Evolutionary conservation across 2,888 invertebrate genomes (phyloP), one percentile per base, ranked within the genome.

Genomic region (Athalia cordata): DNA sequence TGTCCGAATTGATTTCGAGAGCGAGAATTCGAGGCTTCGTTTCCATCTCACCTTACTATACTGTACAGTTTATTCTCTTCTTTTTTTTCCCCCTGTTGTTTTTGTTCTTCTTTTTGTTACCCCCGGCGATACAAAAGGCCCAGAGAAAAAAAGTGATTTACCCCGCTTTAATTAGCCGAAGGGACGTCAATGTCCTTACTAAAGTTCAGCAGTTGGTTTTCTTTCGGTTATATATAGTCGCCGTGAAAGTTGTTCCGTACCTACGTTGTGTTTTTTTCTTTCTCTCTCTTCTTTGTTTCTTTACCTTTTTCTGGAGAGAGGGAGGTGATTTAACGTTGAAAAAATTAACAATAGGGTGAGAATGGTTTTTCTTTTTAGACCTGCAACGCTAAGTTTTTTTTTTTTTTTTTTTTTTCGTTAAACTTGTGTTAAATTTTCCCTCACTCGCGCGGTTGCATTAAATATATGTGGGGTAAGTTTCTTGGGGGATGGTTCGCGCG

Each of bases 1-100:
- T 77, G 77, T 49, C 61, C 75, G 75, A 75, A 75, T 75, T 62
- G 75, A 75, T 75, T 75, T 52, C 50, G n/a, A 62, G 61, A 64
- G 75, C 62, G 50, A 62, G 15, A 29, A 29, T 29, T 29, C 29
- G 29, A 29, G 29, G 29, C 29, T 29, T 29, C 29, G 62, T 29
- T 50, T 62, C 62, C 59, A 49, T 49, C 72, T 15, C 61, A 45
- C 64, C 62, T 75, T 74, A 15, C 15, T 7, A 13, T 6, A 6
- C 61, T 29, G 29, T 29, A 29, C 29, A 29, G 29, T 29, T 29
- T 29, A 29, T 29, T 29, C 29, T 29, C 29, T 29, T 29, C 29
- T 2, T 29, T 29, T 29, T 29, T 29, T 29, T 29, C 2, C n/a
- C n/a, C n/a, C n/a, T n/a, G n/a, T 29, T 29, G 29, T 62, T 62